Evolutionary conservation across 2,888 invertebrate genomes (phyloP).

Genomic region (Caenorhabditis zanzibari): DNA sequence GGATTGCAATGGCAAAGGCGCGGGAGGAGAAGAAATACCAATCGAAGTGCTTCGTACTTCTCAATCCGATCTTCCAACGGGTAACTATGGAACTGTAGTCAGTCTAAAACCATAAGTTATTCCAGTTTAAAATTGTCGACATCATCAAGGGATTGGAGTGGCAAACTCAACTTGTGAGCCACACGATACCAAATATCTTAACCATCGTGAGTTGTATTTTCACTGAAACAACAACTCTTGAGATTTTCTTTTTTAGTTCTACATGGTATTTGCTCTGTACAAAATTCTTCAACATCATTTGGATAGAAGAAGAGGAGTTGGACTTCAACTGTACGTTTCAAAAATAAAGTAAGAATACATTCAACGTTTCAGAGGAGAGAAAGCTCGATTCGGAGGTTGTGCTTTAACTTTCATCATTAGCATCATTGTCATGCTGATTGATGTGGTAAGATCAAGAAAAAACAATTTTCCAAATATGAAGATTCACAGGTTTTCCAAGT

Average conservation of each 20-base stretch:
- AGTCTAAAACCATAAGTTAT: background rate
- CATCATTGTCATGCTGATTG: background rate
- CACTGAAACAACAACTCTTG: background rate
- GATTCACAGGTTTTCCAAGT: conserved; percentile 28
- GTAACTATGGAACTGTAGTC: background rate
- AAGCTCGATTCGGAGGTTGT: conserved; percentile 16
- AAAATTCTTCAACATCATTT: conserved; percentile 1
- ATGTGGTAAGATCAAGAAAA: conserved; percentile 4
- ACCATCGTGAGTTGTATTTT: background rate
- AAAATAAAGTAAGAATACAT: background rate
- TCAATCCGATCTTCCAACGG: conserved; percentile 40
- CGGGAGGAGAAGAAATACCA: background rate
- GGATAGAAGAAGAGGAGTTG: background rate
- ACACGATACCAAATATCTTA: conserved; percentile 13
- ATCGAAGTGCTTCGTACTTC: conserved; percentile 36
- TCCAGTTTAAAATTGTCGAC: conserved; percentile 7
- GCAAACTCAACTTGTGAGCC: conserved; percentile 31
- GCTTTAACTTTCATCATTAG: background rate
- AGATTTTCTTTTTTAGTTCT: conserved; percentile 11
- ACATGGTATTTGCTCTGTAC: conserved; percentile 1
- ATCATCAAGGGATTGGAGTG: conserved; percentile 23
- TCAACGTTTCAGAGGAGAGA: conserved; percentile 12
- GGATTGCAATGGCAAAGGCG: conserved; percentile 23
- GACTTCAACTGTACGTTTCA: conserved; percentile 13
- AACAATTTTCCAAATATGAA: background rate